A percentile compares a stretch with the other conserved stretches of the same genome.
These are phyloP conservation scores for Irena cyanogastra DNA, from an alignment of 2,113 vertebrate genomes.

Conservation along the genomic window DNA sequence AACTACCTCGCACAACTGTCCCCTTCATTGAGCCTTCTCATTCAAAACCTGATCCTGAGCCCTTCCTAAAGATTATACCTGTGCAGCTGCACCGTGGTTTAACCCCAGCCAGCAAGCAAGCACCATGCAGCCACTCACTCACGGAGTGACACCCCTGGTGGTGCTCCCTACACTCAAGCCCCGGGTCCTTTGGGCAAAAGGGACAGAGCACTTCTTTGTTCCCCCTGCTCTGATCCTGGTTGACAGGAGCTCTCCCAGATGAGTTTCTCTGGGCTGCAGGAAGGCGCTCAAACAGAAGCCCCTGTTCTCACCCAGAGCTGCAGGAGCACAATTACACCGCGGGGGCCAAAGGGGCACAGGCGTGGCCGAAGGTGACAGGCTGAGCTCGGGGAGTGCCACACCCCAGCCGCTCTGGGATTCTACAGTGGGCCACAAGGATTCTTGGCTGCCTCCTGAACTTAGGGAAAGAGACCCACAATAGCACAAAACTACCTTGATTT, in stretches of 20 bases:
- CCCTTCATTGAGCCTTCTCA: rapidly evolving
- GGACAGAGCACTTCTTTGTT: background rate
- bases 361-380: rapidly evolving
- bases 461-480: background rate
- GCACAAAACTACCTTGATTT: background rate
- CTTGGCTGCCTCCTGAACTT: background rate
- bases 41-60: background rate
- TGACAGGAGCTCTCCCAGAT: background rate
- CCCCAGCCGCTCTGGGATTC: background rate
- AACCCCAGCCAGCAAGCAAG: background rate
- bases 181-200: background rate
- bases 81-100: background rate
- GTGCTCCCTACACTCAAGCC: background rate
- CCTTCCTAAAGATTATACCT: background rate
- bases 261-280: background rate
- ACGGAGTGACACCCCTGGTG: background rate
- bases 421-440: background rate
- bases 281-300: background rate
- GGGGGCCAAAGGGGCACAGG: too few relatives aligned
- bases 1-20: background rate
- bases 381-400: background rate
- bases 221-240: background rate
- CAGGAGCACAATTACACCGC: background rate
- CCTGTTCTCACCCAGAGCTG: background rate
- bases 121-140: rapidly evolving